Evolutionary conservation across 2,888 invertebrate genomes (phyloP).

Genomic region (Venusia cambrica): DNA sequence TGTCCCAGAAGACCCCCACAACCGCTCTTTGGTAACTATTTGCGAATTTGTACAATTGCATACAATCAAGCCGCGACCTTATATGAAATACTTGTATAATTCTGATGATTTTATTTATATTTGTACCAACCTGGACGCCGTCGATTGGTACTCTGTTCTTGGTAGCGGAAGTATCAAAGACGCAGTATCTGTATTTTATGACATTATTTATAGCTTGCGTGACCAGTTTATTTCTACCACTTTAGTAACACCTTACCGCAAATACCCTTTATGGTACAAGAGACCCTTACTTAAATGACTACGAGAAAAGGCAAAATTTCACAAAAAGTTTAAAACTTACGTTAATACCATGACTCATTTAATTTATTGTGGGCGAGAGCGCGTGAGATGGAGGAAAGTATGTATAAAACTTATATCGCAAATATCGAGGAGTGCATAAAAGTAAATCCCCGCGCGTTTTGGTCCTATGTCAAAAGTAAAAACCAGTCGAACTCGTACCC

Average conservation of each 20-base stretch:
- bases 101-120: no score
- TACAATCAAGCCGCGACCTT: background rate
- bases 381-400: conserved; percentile 4
- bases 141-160: background rate
- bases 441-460: conserved; percentile 9
- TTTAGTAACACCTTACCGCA: conserved; percentile 2
- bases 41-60: conserved; percentile 4
- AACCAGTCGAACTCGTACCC: conserved; percentile 5
- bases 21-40: no score
- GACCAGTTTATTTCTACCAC: conserved; percentile 2
- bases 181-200: background rate
- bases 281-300: no score
- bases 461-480: conserved; percentile 10
- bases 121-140: background rate
- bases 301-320: conserved; percentile 18
- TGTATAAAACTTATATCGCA: conserved; percentile 11
- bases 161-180: background rate
- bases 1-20: background rate
- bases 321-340: background rate
- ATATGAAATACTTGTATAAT: no score
- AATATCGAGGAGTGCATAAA: conserved; percentile 5
- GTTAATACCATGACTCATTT: conserved; percentile 14
- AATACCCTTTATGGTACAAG: conserved; percentile 8
- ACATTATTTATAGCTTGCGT: background rate
- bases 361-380: conserved; percentile 8